A percentile compares a stretch with the other conserved stretches of the same genome.
These are phyloP conservation scores for Ceyx erithaca DNA, from an alignment of 2,797 vertebrate species.

Conservation along the genomic window DNA sequence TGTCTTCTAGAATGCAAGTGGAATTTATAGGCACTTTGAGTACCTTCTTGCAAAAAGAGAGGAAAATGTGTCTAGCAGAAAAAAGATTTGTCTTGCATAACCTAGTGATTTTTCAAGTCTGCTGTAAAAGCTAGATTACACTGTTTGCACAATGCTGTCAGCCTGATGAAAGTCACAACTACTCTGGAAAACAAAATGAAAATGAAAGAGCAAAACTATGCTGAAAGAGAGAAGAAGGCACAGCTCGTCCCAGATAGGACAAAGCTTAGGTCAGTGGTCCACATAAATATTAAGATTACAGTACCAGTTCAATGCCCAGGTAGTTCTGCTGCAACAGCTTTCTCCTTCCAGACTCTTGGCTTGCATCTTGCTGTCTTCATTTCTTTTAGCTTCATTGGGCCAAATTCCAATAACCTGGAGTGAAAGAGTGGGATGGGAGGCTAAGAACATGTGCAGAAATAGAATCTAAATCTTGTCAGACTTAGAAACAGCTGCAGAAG, in stretches of 20 bases:
- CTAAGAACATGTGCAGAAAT: not conserved
- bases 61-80: not conserved
- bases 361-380: not conserved
- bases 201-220: not conserved
- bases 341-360: not conserved
- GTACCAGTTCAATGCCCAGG: not conserved
- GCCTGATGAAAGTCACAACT: not conserved
- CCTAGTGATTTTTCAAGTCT: not conserved
- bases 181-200: not conserved
- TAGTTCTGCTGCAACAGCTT: not conserved
- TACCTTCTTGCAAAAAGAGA: not conserved
- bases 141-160: not conserved
- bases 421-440: not conserved
- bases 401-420: conserved; percentile 1
- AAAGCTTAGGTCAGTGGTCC: not conserved
- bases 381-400: not conserved
- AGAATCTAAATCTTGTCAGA: not conserved
- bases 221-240: not conserved
- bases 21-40: conserved; percentile 16
- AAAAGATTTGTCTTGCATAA: not conserved
- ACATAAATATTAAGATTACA: not conserved
- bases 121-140: not conserved
- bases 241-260: not conserved
- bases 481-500: not conserved
- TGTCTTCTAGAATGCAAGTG: not conserved